Base-by-base conservation (phyloP, 2,113 vertebrate genomes). In the Crotophaga sulcirostris region DNA sequence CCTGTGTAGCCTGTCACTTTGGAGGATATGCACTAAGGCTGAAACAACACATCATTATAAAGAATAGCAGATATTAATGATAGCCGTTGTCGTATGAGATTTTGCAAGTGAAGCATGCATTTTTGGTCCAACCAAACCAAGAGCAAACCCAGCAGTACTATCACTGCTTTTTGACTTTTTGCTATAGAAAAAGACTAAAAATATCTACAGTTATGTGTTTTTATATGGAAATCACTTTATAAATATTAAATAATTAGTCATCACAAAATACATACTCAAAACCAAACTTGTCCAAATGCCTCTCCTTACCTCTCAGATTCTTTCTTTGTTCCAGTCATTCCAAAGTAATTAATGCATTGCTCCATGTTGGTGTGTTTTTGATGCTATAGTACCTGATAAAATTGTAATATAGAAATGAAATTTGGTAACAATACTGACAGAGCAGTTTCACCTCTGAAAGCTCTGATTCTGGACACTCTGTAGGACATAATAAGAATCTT, bases 61-160 rank as follows among this genome's bases (percentile, higher is more conserved):
- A 95, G 84, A 96, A 95, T 84, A 84, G 73, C 94, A 95, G 92
- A 95, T 92, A 96, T 95, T 95, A 62, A 73, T 66, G 94, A 94
- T 84, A 89, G 83, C 66, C 60, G 85, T 89, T 93, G 96, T 90
- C 17, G 1, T 90, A 49, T 58, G 66, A 89, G 84, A 84, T 93
- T 89, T 87, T 68, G 55, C 62, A 72, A 94, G 54, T 33, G 73
- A 89, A 86, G 88, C 73, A 19, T 72, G 42, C 40, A 26, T 78
- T 94, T 92, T 78, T 72, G 73, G 81, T 94, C 42, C 62, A 63
- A 20, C 40, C 83, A 89, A 88, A 88, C 44, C 76, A 54, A 52
- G 33, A 75, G 36, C 56, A 81, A 45, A 84, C 13, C 42, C 26
- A 88, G 54, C 26, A 68, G 62, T 23, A 54, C 33, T 28, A 16